Base-by-base conservation (phyloP, 2,797 vertebrate genomes). In the Hippocampus kuda region DNA sequence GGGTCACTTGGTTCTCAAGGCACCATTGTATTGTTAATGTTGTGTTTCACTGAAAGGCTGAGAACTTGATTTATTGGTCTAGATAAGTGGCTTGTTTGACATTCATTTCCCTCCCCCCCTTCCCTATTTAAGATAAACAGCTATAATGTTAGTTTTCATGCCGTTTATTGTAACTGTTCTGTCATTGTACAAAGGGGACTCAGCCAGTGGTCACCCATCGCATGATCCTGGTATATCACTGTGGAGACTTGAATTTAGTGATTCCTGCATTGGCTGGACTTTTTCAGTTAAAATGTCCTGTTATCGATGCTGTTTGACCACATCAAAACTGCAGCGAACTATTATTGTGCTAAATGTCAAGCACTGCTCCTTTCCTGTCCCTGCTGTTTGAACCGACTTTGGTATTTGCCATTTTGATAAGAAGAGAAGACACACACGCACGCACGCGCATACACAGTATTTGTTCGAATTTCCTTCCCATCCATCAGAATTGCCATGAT, bases 331-430 rank as follows among this genome's bases (percentile, higher is more conserved):
- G 44, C 66, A 66, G 68, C 46, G 65, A 78, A 54, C 57, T 65
- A 48, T 70, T 71, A 70, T 76, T 82, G 73, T 79, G 76, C 72
- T 80, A 85, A 84, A 88, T 88, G 83, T 86, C 82, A 88, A 86
- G 83, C 79, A 79, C 75, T 80, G 70, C 71, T 72, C 75, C 60
- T 68, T 61, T 67, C 65, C 38, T 18, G 61, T 79, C 69, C 60
- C 76, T 70, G 72, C 74, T 73, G 77, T 81, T 82, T 79, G 66
- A 79, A 64, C 57, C 66, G 67, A 79, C 77, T 26, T 61, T 79
- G 76, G 74, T 82, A 85, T 87, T 83, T 87, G 71, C 71, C 81
- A 84, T 79, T 81, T 41, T 48, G 65, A 85, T 86, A 73, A 68
- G 68, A 77, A 84, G 74, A 44, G 75, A 83, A 81, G 82, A 65